These are phyloP conservation scores for Salvelinus fontinalis DNA, from an alignment of 2,113 vertebrate genomes.

Conservation along the genomic window DNA sequence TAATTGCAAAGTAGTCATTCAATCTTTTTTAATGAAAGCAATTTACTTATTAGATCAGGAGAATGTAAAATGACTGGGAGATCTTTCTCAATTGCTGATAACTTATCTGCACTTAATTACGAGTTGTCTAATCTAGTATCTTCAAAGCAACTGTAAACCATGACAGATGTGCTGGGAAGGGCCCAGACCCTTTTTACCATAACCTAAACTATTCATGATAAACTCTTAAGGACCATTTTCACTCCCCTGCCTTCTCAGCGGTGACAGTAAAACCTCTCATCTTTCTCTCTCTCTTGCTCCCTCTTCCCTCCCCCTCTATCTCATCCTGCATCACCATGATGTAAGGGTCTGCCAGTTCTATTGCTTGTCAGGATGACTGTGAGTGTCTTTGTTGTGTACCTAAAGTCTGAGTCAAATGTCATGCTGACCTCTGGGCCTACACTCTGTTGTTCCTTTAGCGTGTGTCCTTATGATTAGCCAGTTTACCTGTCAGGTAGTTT, in stretches of 20 bases:
- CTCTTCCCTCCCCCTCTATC: conserved; percentile 2
- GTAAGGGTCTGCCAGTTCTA: not conserved
- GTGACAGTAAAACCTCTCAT: not conserved
- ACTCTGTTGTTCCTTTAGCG: conserved; percentile 49
- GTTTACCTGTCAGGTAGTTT: conserved; percentile 61
- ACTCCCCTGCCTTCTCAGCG: not conserved
- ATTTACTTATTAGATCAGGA: too few relatives aligned
- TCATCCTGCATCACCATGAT: conserved; percentile 12
- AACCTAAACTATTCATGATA: conserved; percentile 7
- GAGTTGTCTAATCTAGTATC: not conserved
- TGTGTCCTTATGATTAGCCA: conserved; percentile 36
- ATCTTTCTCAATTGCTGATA: not conserved
- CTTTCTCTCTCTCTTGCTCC: conserved; percentile 41
- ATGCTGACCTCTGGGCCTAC: conserved; percentile 48
- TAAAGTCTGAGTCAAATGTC: conserved; percentile 44
- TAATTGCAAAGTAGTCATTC: too few relatives aligned
- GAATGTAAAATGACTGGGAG: not conserved
- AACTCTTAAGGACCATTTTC: not conserved
- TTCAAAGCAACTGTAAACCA: not conserved
- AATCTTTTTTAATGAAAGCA: too few relatives aligned
- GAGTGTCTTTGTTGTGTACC: conserved; percentile 25
- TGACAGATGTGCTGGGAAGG: not conserved
- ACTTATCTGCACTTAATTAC: not conserved
- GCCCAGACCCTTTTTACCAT: not conserved
- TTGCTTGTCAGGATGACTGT: conserved; percentile 40